Base-by-base conservation (phyloP, 2,113 vertebrate species). In the Eulemur macaco region DNA sequence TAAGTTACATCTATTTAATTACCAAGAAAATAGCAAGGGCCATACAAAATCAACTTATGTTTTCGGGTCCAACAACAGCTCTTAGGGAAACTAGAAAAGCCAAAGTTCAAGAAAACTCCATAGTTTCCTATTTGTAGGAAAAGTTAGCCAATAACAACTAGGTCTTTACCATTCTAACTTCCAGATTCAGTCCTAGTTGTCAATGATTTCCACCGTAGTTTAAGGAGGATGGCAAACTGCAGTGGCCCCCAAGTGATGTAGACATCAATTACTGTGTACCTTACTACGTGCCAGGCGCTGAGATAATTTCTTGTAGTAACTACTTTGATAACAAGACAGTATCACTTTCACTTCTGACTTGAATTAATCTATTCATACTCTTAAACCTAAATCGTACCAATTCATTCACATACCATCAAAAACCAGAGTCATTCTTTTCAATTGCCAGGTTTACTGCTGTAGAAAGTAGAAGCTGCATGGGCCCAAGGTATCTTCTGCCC, bases 1-100 rank as follows among this genome's bases (percentile, higher is more conserved):
- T 63, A 87, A 68, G 21, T 96, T 77, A 54, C 23, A 85, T 68
- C 37, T 88, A 81, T n/a, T 82, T 81, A 91, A 91, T 76, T 85
- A 91, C 12, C 29, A 87, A 80, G 89, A 25, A 42, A 42, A 47
- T 47, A 5, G 52, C 17, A 91, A 94, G 17, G 45, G 14, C 37
- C n/a, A 56, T 20, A 86, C 12, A 76, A 52, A 88, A 83, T 58
- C 56, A 92, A 63, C 54, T 58, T 52, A 58, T 1, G 21, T 86
- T 94, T 94, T 69, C 6, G 9, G 15, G 6, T 88, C n/a, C 64
- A 96, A 13, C 56, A 15, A 83, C 27, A 86, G 63, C 18, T 76
- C 17, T 86, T n/a, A 87, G 23, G 21, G 34, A 90, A 95, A 96
- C 8, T 5, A 76, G 64, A 89, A 96, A 94, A 60, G 60, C 5